phyloP scores from a whole-genome alignment of 2,888 invertebrate species.

The Coelopa pilipes region DNA sequence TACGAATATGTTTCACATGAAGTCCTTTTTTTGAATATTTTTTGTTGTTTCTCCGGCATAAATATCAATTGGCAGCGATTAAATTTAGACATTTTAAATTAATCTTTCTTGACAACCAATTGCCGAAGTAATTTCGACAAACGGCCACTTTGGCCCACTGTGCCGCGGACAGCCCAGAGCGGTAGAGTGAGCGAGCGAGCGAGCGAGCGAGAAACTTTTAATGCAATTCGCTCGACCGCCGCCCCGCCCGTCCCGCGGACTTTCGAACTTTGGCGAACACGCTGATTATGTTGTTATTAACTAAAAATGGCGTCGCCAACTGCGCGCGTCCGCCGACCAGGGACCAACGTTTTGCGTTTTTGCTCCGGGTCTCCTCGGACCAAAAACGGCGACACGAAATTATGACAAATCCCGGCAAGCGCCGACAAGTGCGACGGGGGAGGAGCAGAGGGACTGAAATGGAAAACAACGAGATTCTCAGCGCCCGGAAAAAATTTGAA shows the following conservation, averaged over 20 bases:
- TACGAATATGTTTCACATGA: too few relatives aligned
- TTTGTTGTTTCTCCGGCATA: too few relatives aligned
- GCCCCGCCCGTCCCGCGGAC: too few relatives aligned
- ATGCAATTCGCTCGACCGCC: too few relatives aligned
- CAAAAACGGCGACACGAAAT: neutral
- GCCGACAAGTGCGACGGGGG: neutral
- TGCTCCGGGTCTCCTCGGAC: neutral
- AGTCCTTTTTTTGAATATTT: too few relatives aligned
- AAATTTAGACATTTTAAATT: too few relatives aligned
- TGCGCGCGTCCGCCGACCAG: neutral
- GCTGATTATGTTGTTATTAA: conserved; percentile 16
- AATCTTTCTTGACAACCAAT: too few relatives aligned
- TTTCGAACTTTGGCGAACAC: neutral
- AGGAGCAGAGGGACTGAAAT: neutral
- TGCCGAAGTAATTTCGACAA: too few relatives aligned
- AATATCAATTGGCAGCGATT: too few relatives aligned
- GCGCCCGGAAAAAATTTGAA: neutral
- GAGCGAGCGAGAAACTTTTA: neutral
- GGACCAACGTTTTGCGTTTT: neutral
- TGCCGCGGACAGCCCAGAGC: too few relatives aligned
- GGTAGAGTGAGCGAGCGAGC: too few relatives aligned
- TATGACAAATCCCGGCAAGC: neutral
- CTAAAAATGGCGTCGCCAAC: conserved; percentile 7
- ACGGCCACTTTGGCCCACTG: too few relatives aligned
- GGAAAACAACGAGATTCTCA: neutral